Percentiles rank a stretch among this genome's conserved stretches.
Evolutionary conservation across 1,140 invertebrate species (phyloP).

Genomic region (Drosophila tani): DNA sequence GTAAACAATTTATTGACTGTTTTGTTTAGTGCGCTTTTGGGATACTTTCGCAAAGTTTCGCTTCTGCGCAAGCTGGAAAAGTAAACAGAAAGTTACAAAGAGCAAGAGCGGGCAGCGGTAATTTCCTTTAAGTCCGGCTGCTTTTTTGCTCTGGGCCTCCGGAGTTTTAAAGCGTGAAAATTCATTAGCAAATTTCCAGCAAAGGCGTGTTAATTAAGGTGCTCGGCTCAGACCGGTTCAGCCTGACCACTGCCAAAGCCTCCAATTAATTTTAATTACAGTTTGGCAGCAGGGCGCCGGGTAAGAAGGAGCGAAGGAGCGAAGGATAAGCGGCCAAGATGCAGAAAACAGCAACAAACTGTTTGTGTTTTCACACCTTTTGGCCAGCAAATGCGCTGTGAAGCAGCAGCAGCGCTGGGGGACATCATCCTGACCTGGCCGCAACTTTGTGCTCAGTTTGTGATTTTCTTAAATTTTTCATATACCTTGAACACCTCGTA

Average conservation of each 20-base stretch:
- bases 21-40: slow-evolving; percentile 81
- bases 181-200: slow-evolving; percentile 58
- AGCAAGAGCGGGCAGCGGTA: slow-evolving; percentile 1
- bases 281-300: slow-evolving; percentile 43
- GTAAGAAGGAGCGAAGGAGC: slow-evolving; percentile 22
- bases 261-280: slow-evolving; percentile 84
- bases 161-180: slow-evolving; percentile 64
- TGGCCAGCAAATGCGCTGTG: slow-evolving; percentile 72
- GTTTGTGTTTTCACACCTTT: slow-evolving; percentile 83
- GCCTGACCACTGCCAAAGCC: slow-evolving; percentile 69
- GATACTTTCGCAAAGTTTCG: slow-evolving; percentile 66
- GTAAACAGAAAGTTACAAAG: slow-evolving; percentile 35
- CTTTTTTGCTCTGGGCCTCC: slow-evolving; percentile 30
- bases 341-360: slow-evolving; percentile 65
- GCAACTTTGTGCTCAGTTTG: slow-evolving; percentile 62
- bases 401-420: slow-evolving; percentile 36
- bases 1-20: slow-evolving; percentile 84
- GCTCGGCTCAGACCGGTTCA: slow-evolving; percentile 15
- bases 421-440: slow-evolving; percentile 57
- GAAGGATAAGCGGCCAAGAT: slow-evolving; percentile 56
- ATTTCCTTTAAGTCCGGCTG: slow-evolving; percentile 27
- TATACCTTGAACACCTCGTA: not conserved
- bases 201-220: slow-evolving; percentile 69
- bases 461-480: slow-evolving; percentile 32
- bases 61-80: slow-evolving; percentile 47